Percentiles rank a stretch among this genome's conserved stretches.
phyloP scores from a whole-genome alignment of 2,888 invertebrate species.

The Patella ulyssiponensis region DNA sequence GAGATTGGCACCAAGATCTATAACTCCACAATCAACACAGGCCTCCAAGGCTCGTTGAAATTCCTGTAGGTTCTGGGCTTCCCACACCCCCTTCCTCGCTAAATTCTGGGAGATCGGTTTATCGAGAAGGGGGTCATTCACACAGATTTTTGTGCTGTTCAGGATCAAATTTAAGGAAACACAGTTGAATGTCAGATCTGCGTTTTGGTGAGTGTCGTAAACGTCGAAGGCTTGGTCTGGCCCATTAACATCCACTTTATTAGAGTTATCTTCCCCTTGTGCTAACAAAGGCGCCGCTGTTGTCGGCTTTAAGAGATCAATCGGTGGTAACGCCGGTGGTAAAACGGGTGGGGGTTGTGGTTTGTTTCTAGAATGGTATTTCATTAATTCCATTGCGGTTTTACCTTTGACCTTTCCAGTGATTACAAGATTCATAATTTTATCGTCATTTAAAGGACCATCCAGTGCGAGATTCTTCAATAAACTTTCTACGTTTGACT shows the following conservation, averaged over 20 bases:
- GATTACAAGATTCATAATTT: not conserved
- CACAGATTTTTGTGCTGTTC: constrained; percentile 12
- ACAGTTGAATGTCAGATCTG: constrained; percentile 3
- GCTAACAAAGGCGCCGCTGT: no score
- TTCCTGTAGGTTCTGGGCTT: constrained; percentile 9
- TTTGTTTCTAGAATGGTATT: not conserved
- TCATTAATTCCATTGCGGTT: not conserved
- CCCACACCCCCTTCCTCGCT: not conserved
- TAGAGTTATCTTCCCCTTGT: not conserved
- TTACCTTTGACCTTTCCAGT: not conserved
- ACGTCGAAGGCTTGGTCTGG: not conserved
- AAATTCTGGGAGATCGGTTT: constrained; percentile 10
- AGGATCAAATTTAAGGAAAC: constrained; percentile 1
- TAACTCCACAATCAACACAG: constrained; percentile 19
- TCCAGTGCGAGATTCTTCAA: not conserved
- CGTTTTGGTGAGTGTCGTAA: not conserved
- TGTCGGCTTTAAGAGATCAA: no score
- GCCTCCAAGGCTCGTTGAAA: constrained; percentile 7
- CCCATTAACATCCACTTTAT: not conserved
- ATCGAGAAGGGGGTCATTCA: constrained; percentile 17
- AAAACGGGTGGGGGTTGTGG: not conserved
- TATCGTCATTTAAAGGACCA: not conserved
- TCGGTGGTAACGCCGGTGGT: not conserved
- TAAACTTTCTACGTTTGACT: not conserved
- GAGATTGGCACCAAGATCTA: constrained; percentile 42